phyloP scores from a whole-genome alignment of 2,888 invertebrate species.

The Drosophila aldrichi region DNA sequence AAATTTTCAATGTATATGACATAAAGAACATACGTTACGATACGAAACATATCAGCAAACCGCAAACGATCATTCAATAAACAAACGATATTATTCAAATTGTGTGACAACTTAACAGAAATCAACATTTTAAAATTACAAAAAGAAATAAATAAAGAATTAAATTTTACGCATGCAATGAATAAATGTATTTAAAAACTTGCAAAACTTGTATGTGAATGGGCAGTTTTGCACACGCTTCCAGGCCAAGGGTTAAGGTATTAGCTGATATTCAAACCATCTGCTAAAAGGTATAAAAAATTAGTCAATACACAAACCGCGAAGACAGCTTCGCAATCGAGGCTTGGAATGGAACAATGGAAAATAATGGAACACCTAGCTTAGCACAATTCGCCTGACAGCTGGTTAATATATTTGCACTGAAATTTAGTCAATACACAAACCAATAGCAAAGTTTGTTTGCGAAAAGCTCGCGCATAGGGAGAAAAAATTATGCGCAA shows the following conservation, averaged over 20 bases:
- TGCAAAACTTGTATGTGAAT: background rate
- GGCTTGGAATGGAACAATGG: no score
- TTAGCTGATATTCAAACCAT: slow-evolving; percentile 12
- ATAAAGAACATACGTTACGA: slow-evolving; percentile 25
- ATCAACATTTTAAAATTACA: slow-evolving; percentile 78
- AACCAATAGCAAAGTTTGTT: slow-evolving; percentile 25
- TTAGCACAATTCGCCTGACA: no score
- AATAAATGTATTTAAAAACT: slow-evolving; percentile 75
- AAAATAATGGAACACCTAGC: no score
- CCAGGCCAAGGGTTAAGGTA: background rate
- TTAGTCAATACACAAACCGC: background rate
- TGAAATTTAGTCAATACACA: background rate
- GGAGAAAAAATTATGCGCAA: background rate
- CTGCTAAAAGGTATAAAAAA: background rate
- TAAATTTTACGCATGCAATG: slow-evolving; percentile 79
- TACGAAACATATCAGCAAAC: slow-evolving; percentile 30
- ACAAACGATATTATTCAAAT: slow-evolving; percentile 41
- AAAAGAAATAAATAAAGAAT: slow-evolving; percentile 18
- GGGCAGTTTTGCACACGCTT: background rate
- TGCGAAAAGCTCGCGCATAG: background rate
- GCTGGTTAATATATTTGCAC: no score
- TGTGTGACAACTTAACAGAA: slow-evolving; percentile 58
- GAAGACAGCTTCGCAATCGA: no score
- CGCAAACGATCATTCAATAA: slow-evolving; percentile 55
- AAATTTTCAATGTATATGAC: slow-evolving; percentile 77